Base-by-base conservation (phyloP, 2,888 invertebrate genomes). In the Gastracanthus pulcherrimus region DNA sequence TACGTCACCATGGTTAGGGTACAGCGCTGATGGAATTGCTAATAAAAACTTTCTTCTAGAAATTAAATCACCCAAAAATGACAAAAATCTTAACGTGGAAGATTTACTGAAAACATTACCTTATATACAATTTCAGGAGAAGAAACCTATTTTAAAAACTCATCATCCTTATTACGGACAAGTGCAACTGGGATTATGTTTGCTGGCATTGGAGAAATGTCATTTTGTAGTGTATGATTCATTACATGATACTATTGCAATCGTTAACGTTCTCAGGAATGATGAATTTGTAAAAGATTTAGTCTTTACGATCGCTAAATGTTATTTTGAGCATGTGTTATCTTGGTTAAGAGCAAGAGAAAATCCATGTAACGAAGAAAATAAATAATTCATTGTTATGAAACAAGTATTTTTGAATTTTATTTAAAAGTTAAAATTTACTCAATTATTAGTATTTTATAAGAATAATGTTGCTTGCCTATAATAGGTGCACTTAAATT, bases 161-260 rank as follows among this genome's bases (percentile, higher is more conserved):
- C n/a, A 26, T 29, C 70, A 70, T 51, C 31, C 23, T 6, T 51
- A 70, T 7, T 70, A 70, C 9, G 48, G 70, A 4, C 70, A 70
- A 31, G 51, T 70, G 9, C 70, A 70, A 48, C n/a, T 51, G 19
- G 51, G 70, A 26, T 29, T 70, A 31, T 6, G 7, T 13, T n/a
- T 70, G 0, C 11, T 23, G 2, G 1, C 7, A n/a, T 26, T 66
- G 0, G n/a, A 51, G 16, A 4, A 31, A 29, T 70, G 70, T 51
- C 6, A 70, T 70, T 31, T n/a, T n/a, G n/a, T n/a, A n/a, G n/a
- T n/a, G n/a, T 70, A 70, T 19, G 48, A 48, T 4, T 2, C 16
- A 13, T 9, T 2, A 3, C 1, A 48, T 48, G 23, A 66, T 13
- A 9, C 64, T 1, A 36, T 36, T 29, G 19, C 19, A 16, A 23